A percentile compares a stretch with the other conserved stretches of the same genome.
Conservation (phyloP, 2,797 vertebrate species). For the Aratinga solstitialis region DNA sequence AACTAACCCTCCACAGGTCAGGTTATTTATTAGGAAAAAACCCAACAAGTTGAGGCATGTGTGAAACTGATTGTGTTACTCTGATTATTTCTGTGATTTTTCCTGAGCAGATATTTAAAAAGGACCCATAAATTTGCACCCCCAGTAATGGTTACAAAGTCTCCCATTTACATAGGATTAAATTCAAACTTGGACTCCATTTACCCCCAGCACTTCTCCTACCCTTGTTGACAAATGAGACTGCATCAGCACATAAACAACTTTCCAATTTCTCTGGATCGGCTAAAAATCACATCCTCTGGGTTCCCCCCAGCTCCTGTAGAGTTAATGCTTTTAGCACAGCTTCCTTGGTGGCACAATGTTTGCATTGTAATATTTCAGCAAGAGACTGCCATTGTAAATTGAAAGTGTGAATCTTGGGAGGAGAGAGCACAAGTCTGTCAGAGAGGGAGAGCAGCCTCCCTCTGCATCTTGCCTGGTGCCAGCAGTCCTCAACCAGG, state of each 20-base stretch:
- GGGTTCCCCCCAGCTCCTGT: not conserved
- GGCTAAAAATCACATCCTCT: not conserved
- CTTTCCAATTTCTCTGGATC: not conserved
- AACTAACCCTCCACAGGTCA: not conserved
- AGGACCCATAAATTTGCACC: not conserved
- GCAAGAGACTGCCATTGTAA: not conserved
- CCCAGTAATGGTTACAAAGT: rapidly evolving
- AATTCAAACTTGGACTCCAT: not conserved
- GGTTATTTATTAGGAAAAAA: not conserved
- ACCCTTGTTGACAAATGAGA: not conserved
- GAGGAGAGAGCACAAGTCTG: not conserved
- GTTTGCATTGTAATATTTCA: not conserved
- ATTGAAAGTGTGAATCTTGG: not conserved
- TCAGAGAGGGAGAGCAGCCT: not conserved
- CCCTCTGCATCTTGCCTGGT: rapidly evolving
- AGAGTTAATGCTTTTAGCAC: not conserved
- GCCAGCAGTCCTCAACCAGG: not conserved
- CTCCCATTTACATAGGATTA: not conserved
- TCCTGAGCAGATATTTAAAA: not conserved
- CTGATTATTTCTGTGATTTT: not conserved
- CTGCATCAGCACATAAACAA: not conserved
- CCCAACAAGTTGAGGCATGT: not conserved
- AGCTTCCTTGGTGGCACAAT: not conserved
- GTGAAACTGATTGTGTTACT: not conserved
- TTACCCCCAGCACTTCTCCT: not conserved